A percentile compares a stretch with the other conserved stretches of the same genome.
These are phyloP conservation scores for Xenotilapia caudafasciata DNA, from an alignment of 2,113 vertebrate genomes.

Conservation along the genomic window DNA sequence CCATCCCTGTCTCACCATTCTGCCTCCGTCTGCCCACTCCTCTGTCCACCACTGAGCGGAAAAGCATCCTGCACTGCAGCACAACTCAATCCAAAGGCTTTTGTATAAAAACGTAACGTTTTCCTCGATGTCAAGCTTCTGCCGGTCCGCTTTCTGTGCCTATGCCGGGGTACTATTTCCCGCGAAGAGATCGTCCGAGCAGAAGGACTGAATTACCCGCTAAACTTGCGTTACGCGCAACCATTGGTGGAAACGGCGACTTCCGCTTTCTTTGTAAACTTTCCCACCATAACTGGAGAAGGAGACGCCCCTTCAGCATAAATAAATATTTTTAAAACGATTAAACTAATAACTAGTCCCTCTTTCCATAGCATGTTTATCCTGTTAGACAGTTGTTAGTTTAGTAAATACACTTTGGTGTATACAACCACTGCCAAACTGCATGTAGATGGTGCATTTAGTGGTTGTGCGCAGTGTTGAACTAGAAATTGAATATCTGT, in stretches of 20 bases:
- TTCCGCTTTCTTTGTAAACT: conserved; percentile 11
- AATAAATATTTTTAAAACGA: not conserved
- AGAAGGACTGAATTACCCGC: conserved; percentile 62
- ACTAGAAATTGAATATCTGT: not conserved
- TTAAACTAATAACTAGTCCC: not conserved
- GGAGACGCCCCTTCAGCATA: not conserved
- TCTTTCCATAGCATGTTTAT: not conserved
- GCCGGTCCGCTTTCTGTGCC: not conserved
- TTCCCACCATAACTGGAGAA: not conserved
- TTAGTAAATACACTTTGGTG: not conserved
- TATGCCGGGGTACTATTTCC: conserved; percentile 38
- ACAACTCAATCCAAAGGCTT: not conserved
- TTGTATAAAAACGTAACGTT: not conserved
- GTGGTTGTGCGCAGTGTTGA: not conserved
- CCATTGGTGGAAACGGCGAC: conserved; percentile 51
- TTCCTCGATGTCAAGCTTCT: not conserved
- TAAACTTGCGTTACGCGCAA: conserved; percentile 8
- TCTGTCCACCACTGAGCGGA: conserved; percentile 67
- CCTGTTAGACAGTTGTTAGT: not conserved
- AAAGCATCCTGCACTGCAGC: conserved; percentile 52
- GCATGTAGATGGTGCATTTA: not conserved
- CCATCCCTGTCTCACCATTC: conserved; percentile 57
- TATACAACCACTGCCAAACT: not conserved
- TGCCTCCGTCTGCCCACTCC: conserved; percentile 48
- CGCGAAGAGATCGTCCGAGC: conserved; percentile 52